These are phyloP conservation scores for Solenodon paradoxus DNA, from an alignment of 2,113 vertebrate species.

Conservation along the genomic window DNA sequence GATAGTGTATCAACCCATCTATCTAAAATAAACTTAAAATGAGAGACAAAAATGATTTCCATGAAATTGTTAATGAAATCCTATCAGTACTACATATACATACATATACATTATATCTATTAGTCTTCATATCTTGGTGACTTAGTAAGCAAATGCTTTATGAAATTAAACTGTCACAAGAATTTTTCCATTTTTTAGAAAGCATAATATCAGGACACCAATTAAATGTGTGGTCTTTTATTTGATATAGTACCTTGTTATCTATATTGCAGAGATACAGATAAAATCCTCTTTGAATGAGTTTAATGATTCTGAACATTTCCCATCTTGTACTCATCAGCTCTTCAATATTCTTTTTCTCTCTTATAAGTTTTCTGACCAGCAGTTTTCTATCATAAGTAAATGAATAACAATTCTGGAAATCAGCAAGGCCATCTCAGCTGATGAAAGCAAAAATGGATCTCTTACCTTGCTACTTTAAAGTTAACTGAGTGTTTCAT, in stretches of 20 bases:
- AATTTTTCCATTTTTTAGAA: background rate
- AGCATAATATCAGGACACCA: background rate
- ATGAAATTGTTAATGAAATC: background rate
- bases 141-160: constrained; percentile 22
- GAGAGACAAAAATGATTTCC: background rate
- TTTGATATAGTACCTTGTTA: background rate
- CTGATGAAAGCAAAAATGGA: constrained; percentile 46
- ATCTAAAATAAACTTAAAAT: background rate
- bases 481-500: constrained; percentile 18
- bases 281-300: constrained; percentile 7
- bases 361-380: constrained; percentile 30
- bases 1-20: background rate
- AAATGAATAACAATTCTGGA: constrained; percentile 41
- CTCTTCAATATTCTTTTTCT: constrained; percentile 16
- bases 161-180: constrained; percentile 12
- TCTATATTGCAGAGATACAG: constrained; percentile 10
- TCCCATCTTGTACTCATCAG: constrained; percentile 21
- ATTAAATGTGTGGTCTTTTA: constrained; percentile 42
- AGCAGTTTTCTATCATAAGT: constrained; percentile 29
- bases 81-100: background rate
- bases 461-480: constrained; percentile 14
- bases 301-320: constrained; percentile 59
- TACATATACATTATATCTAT: background rate
- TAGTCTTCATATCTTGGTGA: background rate
- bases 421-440: constrained; percentile 41